A percentile compares a stretch with the other conserved stretches of the same genome.
Evolutionary conservation across 2,797 vertebrate species (phyloP).

Genomic region (Meriones psammophilus): DNA sequence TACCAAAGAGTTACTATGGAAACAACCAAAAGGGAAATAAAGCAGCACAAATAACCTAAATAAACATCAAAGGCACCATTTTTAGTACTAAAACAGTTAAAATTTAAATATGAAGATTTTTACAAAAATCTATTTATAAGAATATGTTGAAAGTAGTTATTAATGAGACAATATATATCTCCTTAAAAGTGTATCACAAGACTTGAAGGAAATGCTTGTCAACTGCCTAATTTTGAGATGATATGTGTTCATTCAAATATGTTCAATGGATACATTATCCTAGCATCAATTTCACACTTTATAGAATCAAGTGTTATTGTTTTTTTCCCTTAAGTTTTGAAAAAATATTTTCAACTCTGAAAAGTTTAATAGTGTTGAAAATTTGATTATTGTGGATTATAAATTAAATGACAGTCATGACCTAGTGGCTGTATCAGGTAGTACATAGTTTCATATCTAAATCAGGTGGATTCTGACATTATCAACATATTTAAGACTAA

Average conservation of each 20-base stretch:
- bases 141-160: constrained; percentile 22
- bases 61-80: background rate
- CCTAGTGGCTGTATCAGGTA: background rate
- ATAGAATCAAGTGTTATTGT: background rate
- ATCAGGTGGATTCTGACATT: background rate
- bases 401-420: background rate
- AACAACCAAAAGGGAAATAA: constrained; percentile 13
- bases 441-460: background rate
- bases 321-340: background rate
- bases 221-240: background rate
- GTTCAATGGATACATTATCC: constrained; percentile 12
- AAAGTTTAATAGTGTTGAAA: constrained; percentile 6
- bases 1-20: background rate
- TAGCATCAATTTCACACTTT: constrained; percentile 18
- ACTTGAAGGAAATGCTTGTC: constrained; percentile 22
- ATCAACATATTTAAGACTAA: constrained; percentile 40
- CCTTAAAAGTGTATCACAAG: constrained; percentile 19
- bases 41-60: background rate
- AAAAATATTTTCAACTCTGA: background rate
- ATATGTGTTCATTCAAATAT: background rate
- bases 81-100: constrained; percentile 26
- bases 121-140: constrained; percentile 34
- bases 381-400: background rate
- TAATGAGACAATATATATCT: background rate
- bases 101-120: background rate